These are phyloP conservation scores for Oscheius myriophilus DNA, from an alignment of 2,888 invertebrate genomes.

Conservation along the genomic window DNA sequence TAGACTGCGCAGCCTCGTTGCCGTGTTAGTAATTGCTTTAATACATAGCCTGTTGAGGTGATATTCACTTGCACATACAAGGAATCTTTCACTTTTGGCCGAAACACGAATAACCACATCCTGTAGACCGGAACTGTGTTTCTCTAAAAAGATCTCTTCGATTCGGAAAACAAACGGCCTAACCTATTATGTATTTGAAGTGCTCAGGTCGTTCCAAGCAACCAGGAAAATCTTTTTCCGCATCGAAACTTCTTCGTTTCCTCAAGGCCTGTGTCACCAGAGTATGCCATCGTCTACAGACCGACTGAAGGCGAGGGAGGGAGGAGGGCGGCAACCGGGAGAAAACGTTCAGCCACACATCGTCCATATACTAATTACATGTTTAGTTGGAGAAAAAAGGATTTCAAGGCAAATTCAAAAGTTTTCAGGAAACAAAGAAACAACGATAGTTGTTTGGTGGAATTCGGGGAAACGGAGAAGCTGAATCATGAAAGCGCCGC, in stretches of 20 bases:
- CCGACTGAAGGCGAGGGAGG: conserved; percentile 2
- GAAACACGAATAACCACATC: neutral
- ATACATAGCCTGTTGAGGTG: conserved; percentile 2
- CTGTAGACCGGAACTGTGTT: conserved; percentile 2
- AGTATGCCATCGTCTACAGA: neutral
- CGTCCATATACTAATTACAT: conserved; percentile 13
- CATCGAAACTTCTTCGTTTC: neutral
- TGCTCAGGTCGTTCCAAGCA: neutral
- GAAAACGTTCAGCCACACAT: conserved; percentile 24
- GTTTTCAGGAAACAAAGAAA: neutral
- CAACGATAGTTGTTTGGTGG: neutral
- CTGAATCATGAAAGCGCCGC: neutral
- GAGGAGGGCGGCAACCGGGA: conserved; percentile 1
- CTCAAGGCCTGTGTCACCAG: conserved; percentile 4
- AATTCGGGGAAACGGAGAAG: neutral
- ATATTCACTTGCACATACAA: conserved; percentile 12
- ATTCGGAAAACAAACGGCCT: neutral
- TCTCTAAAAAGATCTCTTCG: neutral
- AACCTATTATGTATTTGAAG: conserved; percentile 3
- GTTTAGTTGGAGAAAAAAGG: neutral
- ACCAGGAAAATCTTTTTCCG: conserved; percentile 15
- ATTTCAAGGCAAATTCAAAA: neutral
- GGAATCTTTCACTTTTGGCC: conserved; percentile 9
- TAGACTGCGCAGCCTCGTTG: conserved; percentile 6
- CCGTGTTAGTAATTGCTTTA: neutral